Percentiles rank a stretch among this genome's conserved stretches.
Evolutionary conservation across 2,888 invertebrate genomes (phyloP).

Genomic region (Chromoteleia sp.): DNA sequence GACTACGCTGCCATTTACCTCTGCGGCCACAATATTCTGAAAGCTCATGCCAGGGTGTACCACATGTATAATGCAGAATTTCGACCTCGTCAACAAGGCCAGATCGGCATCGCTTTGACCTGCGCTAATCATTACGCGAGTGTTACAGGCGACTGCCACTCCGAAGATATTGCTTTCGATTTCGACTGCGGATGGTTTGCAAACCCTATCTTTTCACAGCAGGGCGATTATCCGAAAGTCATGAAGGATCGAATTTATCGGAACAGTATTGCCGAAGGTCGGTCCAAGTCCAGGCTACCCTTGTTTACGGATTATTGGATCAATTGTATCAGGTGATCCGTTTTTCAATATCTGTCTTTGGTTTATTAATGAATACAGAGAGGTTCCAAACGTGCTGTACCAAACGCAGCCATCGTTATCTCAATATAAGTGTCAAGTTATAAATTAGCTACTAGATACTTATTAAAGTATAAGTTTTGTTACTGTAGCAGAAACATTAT

Average conservation of each 20-base stretch:
- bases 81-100: constrained; percentile 86
- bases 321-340: constrained; percentile 84
- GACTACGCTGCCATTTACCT: constrained; percentile 66
- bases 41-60: constrained; percentile 90
- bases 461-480: too few relatives aligned
- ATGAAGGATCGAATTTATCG: constrained; percentile 84
- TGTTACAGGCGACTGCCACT: constrained; percentile 56
- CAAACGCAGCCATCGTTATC: too few relatives aligned
- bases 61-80: constrained; percentile 88
- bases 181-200: constrained; percentile 85
- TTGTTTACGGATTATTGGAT: constrained; percentile 86
- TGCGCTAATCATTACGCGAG: constrained; percentile 69
- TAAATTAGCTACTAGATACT: too few relatives aligned
- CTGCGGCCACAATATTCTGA: constrained; percentile 90
- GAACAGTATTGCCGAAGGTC: constrained; percentile 84
- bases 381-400: too few relatives aligned
- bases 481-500: too few relatives aligned
- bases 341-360: too few relatives aligned
- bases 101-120: constrained; percentile 73
- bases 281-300: constrained; percentile 84
- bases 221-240: constrained; percentile 86
- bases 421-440: too few relatives aligned
- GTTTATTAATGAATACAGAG: too few relatives aligned
- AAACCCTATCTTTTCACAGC: constrained; percentile 85
- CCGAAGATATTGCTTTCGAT: constrained; percentile 76